A percentile compares a stretch with the other conserved stretches of the same genome.
phyloP scores from a whole-genome alignment of 2,888 invertebrate genomes.

The Noctua janthe region DNA sequence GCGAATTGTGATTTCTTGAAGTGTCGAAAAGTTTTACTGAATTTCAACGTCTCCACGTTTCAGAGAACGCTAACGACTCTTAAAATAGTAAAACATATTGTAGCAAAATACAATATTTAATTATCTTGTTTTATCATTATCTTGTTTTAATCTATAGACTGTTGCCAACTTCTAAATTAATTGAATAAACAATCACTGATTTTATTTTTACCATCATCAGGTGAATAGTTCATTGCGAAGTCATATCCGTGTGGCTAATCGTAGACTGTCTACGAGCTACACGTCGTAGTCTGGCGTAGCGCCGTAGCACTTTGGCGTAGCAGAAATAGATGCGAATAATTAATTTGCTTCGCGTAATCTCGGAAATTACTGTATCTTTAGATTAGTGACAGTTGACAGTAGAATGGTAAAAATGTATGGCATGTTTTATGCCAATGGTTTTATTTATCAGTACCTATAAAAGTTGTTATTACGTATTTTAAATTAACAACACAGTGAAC shows the following conservation, averaged over 20 bases:
- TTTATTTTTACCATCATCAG: background rate
- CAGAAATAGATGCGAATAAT: slow-evolving; percentile 16
- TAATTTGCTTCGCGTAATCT: background rate
- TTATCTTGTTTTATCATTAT: background rate
- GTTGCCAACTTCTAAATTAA: slow-evolving; percentile 1
- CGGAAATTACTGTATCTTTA: background rate
- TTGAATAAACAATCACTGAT: background rate
- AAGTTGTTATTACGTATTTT: background rate
- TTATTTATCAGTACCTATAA: background rate
- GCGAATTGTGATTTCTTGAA: background rate
- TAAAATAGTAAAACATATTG: background rate
- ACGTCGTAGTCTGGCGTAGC: background rate
- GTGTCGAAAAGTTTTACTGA: slow-evolving; percentile 5
- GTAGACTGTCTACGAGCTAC: slow-evolving; percentile 26
- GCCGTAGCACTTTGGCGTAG: slow-evolving; percentile 21
- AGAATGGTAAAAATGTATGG: too few relatives aligned
- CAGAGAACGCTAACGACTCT: background rate
- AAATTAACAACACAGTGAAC: background rate
- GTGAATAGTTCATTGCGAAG: slow-evolving; percentile 2
- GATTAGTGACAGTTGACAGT: background rate
- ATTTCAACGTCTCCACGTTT: background rate
- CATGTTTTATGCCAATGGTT: background rate
- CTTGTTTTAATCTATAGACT: background rate
- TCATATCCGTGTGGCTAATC: slow-evolving; percentile 15
- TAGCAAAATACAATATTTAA: background rate